phyloP scores from a whole-genome alignment of 2,797 vertebrate genomes.

The Zenarchopterus dispar region DNA sequence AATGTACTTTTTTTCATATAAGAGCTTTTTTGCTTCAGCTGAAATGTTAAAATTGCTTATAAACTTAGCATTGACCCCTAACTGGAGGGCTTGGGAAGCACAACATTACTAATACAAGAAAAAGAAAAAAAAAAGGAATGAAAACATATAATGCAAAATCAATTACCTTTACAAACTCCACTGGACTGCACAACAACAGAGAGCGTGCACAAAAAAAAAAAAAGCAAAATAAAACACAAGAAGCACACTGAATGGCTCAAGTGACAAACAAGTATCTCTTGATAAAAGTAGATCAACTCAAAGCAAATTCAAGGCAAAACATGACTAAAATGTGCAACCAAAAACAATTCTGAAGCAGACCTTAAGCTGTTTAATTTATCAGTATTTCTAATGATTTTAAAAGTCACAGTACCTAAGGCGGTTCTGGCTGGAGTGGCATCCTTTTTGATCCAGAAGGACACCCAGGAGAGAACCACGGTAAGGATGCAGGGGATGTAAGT shows the following conservation, averaged over 20 bases:
- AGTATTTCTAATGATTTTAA: background rate
- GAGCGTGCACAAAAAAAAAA: constrained; percentile 55
- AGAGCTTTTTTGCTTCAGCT: no score
- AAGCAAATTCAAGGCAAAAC: constrained; percentile 19
- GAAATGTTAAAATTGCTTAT: no score
- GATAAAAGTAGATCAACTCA: constrained; percentile 15
- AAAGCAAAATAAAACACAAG: constrained; percentile 58
- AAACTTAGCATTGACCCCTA: no score
- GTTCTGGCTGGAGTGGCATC: constrained; percentile 96
- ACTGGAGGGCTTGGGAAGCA: background rate
- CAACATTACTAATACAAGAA: background rate
- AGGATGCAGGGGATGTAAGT: constrained; percentile 97
- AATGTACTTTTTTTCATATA: no score
- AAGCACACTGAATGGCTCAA: constrained; percentile 36
- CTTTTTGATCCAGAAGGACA: constrained; percentile 98
- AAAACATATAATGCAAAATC: constrained; percentile 38
- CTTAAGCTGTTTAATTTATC: background rate
- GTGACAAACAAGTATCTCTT: constrained; percentile 36
- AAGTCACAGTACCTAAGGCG: constrained; percentile 85
- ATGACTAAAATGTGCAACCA: constrained; percentile 19
- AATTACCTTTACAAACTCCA: constrained; percentile 79
- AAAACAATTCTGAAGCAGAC: background rate
- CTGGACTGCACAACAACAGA: constrained; percentile 74
- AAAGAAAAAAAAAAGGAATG: background rate
- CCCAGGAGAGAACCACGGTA: constrained; percentile 96